Evolutionary conservation across 2,888 invertebrate species (phyloP).

Genomic region (Chouioia cunea): DNA sequence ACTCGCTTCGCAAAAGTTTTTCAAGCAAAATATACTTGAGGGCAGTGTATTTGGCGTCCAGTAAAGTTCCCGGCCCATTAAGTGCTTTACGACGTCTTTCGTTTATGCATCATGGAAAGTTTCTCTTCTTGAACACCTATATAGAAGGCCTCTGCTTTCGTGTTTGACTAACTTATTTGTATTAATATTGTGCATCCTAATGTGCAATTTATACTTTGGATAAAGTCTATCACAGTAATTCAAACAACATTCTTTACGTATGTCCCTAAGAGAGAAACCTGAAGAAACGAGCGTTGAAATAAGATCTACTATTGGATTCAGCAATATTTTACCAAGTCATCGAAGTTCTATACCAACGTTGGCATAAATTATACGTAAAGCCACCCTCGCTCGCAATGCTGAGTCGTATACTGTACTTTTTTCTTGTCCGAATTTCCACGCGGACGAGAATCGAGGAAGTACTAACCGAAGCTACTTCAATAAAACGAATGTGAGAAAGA

Average conservation of each 20-base stretch:
- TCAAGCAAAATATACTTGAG: no score
- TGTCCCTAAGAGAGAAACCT: constrained; percentile 43
- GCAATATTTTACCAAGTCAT: constrained; percentile 67
- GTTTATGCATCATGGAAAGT: no score
- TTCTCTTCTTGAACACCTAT: no score
- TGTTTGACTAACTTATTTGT: no score
- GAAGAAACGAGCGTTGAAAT: constrained; percentile 53
- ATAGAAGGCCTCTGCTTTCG: no score
- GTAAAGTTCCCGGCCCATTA: constrained; percentile 40
- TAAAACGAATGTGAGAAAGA: no score
- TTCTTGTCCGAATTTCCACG: constrained; percentile 9
- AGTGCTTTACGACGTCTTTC: constrained; percentile 33
- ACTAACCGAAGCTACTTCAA: no score
- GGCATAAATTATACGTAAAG: constrained; percentile 63
- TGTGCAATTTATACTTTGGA: no score
- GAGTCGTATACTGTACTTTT: background rate
- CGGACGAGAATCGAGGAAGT: background rate
- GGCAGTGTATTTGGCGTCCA: no score
- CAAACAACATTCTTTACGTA: no score
- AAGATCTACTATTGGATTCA: constrained; percentile 63
- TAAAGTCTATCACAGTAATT: no score
- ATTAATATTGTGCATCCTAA: no score
- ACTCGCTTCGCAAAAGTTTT: background rate
- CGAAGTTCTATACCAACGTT: constrained; percentile 65
- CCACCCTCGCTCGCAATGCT: constrained; percentile 20